Base-by-base conservation (phyloP, 2,797 vertebrate species). In the Austrolebias charrua region DNA sequence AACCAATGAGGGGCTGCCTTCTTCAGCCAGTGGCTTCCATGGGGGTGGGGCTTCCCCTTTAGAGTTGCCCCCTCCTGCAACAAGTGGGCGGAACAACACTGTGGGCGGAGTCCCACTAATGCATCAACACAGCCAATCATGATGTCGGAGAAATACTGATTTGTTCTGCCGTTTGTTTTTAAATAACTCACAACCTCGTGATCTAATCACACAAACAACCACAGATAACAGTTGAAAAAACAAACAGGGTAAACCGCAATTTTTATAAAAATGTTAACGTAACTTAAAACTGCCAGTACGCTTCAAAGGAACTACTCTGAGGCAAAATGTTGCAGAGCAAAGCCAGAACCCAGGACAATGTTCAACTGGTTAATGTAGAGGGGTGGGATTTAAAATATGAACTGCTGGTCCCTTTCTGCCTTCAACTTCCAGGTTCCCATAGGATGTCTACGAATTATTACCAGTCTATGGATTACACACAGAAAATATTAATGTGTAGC, bases 1-100 rank as follows among this genome's bases (percentile, higher is more conserved):
- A 86, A 97, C 94, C 78, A 85, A 60, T 61, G 78, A 76, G 91
- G 92, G 83, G 90, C 88, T 92, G 90, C 93, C 92, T 92, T 96
- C 95, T 90, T 96, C 94, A 56, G 92, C 93, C 89, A 87, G 76
- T 31, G 75, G 74, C 68, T 75, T 78, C 90, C 87, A 89, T 53
- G 89, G 90, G 89, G 90, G 86, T 92, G 94, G 92, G 93, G 91
- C 89, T 93, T 86, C 75, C 73, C 84, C 72, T 45, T 60, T 49
- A 55, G 77, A 53, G 66, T 71, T 9, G 70, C 80, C 85, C 89
- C 87, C 84, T 88, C 81, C 90, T 91, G 88, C 75, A 90, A 91
- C 73, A 71, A 90, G 86, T 75, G 85, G 88, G 87, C 63, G 90
- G 87, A 89, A 90, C 69, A 78, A 90, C 73, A 90, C 78, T 77